Evolutionary conservation across 2,113 vertebrate species (phyloP), one percentile per base, ranked within the genome.

Genomic region (Cyanoramphus novaezelandiae): DNA sequence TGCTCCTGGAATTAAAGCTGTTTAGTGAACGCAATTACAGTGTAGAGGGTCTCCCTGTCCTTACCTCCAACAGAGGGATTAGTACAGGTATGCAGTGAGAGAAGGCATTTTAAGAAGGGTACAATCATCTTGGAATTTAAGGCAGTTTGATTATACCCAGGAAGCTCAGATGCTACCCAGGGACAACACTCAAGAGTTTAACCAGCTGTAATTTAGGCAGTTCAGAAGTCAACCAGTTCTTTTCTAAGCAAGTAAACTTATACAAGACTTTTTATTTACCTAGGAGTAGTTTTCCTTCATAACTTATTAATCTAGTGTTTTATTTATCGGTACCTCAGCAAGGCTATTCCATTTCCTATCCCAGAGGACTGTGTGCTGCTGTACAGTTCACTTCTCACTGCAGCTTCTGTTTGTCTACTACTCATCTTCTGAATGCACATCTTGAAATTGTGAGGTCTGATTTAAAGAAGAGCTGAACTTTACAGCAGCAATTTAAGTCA

Each of bases 401-500:
- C 24, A 69, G 78, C 52, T 80, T 44, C 78, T 76, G 6, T 17
- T 63, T 68, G 21, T 31, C 1, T 52, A 60, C 76, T 72, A 52
- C 59, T 90, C 24, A 74, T 85, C 80, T 72, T 69, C 60, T 74
- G 64, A 77, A 47, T 74, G 68, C 53, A 63, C 59, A 20, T 67
- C 37, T 31, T 82, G 63, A 88, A 88, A 86, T 37, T 28, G 15
- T 9, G 20, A 88, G 33, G 17, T 85, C 72, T 92, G 76, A 74
- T 82, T 90, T 86, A 92, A 18, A 69, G 82, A 88, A 82, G 70
- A 72, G 63, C 47, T 91, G 85, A 86, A 92, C 78, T 82, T 88
- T 68, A 28, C 81, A 75, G 46, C 50, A 89, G 72, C 49, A 80
- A 31, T 88, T 93, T 62, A 68, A 92, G 18, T 65, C 63, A 82